Percentiles rank a stretch among this genome's conserved stretches.
Evolutionary conservation across 1,140 invertebrate genomes (phyloP).

Genomic region (Stratiolaelaps scimitus): DNA sequence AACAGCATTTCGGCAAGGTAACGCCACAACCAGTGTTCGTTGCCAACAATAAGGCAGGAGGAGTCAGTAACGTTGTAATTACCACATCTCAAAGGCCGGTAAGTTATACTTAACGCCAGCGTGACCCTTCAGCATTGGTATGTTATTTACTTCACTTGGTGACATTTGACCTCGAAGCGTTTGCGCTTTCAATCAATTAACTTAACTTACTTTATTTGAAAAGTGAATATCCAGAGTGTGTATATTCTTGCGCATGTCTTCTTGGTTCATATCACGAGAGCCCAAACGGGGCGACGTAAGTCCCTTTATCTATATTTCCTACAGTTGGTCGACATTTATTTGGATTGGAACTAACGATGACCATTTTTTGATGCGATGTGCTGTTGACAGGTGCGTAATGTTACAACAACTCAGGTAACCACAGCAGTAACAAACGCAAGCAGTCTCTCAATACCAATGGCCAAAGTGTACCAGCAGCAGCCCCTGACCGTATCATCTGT

Average conservation of each 20-base stretch:
- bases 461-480: slow-evolving; percentile 4
- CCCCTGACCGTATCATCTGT: slow-evolving; percentile 4
- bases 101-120: neutral
- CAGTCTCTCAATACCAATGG: slow-evolving; percentile 13
- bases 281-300: no score
- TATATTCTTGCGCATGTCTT: no score
- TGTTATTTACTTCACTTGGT: no score
- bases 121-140: no score
- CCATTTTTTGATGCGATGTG: neutral
- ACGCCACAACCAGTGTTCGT: neutral
- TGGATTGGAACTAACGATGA: no score
- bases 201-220: no score
- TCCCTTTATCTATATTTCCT: no score
- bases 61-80: slow-evolving; percentile 19
- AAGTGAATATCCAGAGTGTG: no score
- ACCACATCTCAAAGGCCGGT: slow-evolving; percentile 16
- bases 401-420: neutral
- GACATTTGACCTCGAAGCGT: no score
- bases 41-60: slow-evolving; percentile 3
- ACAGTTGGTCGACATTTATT: no score
- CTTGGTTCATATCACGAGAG: no score
- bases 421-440: neutral
- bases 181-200: no score
- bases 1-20: slow-evolving; percentile 1
- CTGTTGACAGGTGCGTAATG: neutral